Evolutionary conservation across 2,888 invertebrate species (phyloP).

Genomic region (Drosophila anomalata): DNA sequence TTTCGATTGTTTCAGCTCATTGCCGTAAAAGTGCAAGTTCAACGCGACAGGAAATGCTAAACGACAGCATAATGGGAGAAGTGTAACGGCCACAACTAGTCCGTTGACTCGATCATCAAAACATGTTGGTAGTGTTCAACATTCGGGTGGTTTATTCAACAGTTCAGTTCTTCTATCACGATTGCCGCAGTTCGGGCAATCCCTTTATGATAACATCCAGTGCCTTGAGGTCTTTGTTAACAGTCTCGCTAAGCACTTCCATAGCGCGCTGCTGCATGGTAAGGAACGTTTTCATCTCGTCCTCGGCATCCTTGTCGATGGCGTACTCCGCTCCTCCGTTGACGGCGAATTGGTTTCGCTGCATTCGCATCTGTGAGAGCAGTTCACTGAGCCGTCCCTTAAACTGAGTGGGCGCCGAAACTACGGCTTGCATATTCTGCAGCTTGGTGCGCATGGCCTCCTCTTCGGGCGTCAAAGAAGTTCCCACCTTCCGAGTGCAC

Average conservation of each 20-base stretch:
- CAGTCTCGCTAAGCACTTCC: conserved; percentile 92
- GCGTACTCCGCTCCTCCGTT: conserved; percentile 89
- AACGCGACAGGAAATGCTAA: conserved; percentile 70
- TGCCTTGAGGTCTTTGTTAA: conserved; percentile 91
- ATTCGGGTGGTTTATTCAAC: conserved; percentile 31
- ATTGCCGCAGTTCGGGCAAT: conserved; percentile 86
- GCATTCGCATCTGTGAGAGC: conserved; percentile 92
- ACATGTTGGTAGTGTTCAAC: neutral
- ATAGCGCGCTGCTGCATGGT: conserved; percentile 95
- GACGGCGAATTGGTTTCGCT: conserved; percentile 86
- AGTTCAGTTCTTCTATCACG: conserved; percentile 38
- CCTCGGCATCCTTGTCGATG: conserved; percentile 90
- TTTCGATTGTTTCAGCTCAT: conserved; percentile 64
- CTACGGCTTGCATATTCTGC: conserved; percentile 93
- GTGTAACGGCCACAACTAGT: conserved; percentile 56
- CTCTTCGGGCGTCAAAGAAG: conserved; percentile 94
- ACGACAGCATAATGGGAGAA: conserved; percentile 35
- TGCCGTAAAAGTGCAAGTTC: conserved; percentile 77
- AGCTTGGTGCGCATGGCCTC: conserved; percentile 94
- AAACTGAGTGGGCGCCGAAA: conserved; percentile 96
- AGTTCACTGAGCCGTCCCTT: conserved; percentile 97
- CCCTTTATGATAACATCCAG: conserved; percentile 92
- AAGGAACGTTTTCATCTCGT: conserved; percentile 91
- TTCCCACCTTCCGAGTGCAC: conserved; percentile 93
- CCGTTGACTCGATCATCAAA: conserved; percentile 53